Evolutionary conservation across 1,140 invertebrate species (phyloP), one percentile per base, ranked within the genome.

Genomic region (Psilanteris sp.): DNA sequence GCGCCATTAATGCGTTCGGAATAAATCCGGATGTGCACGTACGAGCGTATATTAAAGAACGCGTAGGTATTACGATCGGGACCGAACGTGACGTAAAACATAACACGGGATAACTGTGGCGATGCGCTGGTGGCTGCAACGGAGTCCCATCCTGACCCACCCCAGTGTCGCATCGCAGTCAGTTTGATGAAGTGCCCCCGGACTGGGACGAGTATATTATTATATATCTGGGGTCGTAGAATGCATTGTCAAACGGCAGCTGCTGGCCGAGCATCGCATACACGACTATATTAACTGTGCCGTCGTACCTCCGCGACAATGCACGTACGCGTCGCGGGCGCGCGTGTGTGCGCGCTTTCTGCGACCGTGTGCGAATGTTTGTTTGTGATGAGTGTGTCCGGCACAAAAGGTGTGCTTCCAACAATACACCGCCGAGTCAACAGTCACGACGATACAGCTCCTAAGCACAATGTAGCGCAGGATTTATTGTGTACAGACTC

Each of bases 381-480:
- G 86, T 87, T 87, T 86, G 86, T 80, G 83, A 82, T 82, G 81
- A 70, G 57, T 77, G 72, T 72, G 67, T 77, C 70, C 77, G 61
- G 76, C 77, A 86, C 85, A 87, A 87, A 87, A 85, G 86, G 81
- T 81, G 81, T 80, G 77, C 81, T 79, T 37, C 80, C 77, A 80
- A 87, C 85, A 87, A 87, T 87, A 80, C 81, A 81, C 81, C 78
- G 74, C 57, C 81, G 79, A 86, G 83, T 87, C 85, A 87, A 87
- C 85, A 86, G 84, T 86, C 83, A 86, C 82, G 84, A 83, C 72
- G 81, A 84, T 81, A 80, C 78, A 79, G 68, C 79, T 80, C 68
- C 75, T 81, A 79, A 83, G 80, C 80, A 86, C 84, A 86, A 87
- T 87, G 82, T 85, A 87, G 81, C 83, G 68, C 79, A 78, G 81